A percentile compares a stretch with the other conserved stretches of the same genome.
Evolutionary conservation across 2,113 vertebrate genomes (phyloP).

Genomic region (Psammodynastes pulverulentus): DNA sequence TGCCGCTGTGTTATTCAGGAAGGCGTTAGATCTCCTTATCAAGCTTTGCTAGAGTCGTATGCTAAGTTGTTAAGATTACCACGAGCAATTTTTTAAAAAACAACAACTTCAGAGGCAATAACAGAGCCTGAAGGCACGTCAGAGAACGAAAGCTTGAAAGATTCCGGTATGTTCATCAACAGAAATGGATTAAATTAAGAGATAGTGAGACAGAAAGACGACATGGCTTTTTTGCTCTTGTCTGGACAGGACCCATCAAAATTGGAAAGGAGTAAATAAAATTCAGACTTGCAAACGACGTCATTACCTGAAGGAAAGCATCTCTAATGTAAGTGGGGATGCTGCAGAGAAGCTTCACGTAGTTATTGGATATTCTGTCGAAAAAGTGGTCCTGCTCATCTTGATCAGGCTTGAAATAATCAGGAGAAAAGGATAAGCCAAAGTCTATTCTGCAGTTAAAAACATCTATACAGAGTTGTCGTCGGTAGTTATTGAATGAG

Average conservation of each 20-base stretch:
- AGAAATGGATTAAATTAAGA: not conserved
- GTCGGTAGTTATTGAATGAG: not conserved
- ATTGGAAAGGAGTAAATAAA: not conserved
- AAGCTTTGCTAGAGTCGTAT: not conserved
- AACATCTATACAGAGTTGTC: not conserved
- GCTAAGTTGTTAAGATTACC: not conserved
- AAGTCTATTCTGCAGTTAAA: not conserved
- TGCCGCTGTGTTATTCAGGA: not conserved
- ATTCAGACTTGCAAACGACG: not conserved
- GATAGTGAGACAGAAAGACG: not conserved
- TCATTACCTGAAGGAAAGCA: constrained; percentile 63
- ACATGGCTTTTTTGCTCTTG: not conserved
- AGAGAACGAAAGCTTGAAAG: not conserved
- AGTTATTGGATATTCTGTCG: constrained; percentile 65
- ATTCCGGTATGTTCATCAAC: not conserved
- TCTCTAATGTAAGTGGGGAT: constrained; percentile 51
- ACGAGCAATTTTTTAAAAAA: not conserved
- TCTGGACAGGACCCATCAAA: not conserved
- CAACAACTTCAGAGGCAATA: not conserved
- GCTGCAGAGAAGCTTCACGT: constrained; percentile 58
- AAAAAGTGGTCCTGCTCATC: constrained; percentile 61
- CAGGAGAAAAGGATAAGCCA: not conserved
- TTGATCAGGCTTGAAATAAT: constrained; percentile 58
- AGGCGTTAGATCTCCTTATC: not conserved
- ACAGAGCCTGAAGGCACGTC: not conserved